Evolutionary conservation across 2,113 vertebrate genomes (phyloP), one percentile per base, ranked within the genome.

Genomic region (Ciconia stormi): DNA sequence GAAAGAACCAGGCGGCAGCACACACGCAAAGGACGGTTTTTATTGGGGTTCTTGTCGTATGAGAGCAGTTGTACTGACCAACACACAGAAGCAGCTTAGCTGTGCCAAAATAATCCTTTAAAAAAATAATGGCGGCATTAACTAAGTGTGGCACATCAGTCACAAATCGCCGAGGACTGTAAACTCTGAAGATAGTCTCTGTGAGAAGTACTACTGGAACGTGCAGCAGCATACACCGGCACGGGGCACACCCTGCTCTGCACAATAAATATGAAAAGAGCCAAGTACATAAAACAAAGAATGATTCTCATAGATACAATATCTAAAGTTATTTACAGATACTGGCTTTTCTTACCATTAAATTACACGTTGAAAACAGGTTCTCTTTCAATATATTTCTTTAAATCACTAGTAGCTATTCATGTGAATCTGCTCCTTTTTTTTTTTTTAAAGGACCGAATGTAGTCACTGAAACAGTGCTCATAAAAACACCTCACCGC

Each of bases 271-370:
- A 98, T 95, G 98, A 97, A 97, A 97, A 98, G 98, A 98, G 95
- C 97, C 97, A 96, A 96, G 98, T 95, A 97, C 97, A 97, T 53
- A 97, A 98, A 98, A 97, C 97, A 95, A 98, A 95, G 95, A 97
- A 96, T 98, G 95, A 92, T 97, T 97, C 97, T 98, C 92, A 98
- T 97, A 97, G 97, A 97, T 98, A 98, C 98, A 97, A 98, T 97
- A 97, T 97, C 98, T 98, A 98, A 98, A 98, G 98, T 97, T 98
- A 99, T 98, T 98, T 98, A 99, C 98, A 98, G 97, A 81, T 87
- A 94, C 93, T 89, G 87, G 94, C 95, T 97, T 96, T 46, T 63
- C 95, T 97, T 2, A 93, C 91, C 94, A 27, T 96, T 94, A 77
- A 84, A 93, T 95, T 93, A 95, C 93, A 95, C 85, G 74, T 26